phyloP scores from a whole-genome alignment of 2,113 vertebrate genomes.

The Saccopteryx bilineata region DNA sequence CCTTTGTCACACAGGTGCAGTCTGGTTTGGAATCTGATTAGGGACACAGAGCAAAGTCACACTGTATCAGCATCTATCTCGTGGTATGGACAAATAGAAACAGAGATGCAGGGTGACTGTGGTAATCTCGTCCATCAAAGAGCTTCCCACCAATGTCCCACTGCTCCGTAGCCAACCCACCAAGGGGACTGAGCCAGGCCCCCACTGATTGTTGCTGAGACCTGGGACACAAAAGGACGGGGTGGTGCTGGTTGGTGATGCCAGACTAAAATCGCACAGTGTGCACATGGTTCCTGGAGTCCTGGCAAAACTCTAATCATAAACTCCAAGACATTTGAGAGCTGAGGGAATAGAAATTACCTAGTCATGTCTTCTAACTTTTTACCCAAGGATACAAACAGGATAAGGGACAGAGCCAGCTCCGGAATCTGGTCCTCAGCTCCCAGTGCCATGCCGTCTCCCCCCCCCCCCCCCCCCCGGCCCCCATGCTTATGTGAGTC shows the following conservation, averaged over 20 bases:
- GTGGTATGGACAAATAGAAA: neutral
- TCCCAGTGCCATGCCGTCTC: neutral
- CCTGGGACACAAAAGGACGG: neutral
- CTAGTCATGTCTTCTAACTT: neutral
- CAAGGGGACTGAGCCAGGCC: neutral
- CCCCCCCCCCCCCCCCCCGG: too few species aligned
- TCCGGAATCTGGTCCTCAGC: neutral
- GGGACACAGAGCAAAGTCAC: neutral
- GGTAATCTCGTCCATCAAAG: neutral
- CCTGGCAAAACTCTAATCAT: neutral
- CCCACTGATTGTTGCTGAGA: neutral
- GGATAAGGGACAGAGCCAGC: neutral
- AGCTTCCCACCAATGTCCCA: neutral
- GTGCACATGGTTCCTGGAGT: neutral
- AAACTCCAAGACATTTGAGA: conserved; percentile 37
- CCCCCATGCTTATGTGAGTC: neutral
- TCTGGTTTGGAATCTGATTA: neutral
- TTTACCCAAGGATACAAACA: neutral
- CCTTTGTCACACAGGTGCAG: neutral
- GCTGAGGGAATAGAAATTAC: neutral
- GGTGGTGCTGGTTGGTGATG: neutral
- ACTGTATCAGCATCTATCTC: neutral
- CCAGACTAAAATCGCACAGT: neutral
- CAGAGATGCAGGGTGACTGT: neutral
- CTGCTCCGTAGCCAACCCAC: neutral